phyloP scores from a whole-genome alignment of 2,797 vertebrate genomes.

The Mormyrus hasselquistii region DNA sequence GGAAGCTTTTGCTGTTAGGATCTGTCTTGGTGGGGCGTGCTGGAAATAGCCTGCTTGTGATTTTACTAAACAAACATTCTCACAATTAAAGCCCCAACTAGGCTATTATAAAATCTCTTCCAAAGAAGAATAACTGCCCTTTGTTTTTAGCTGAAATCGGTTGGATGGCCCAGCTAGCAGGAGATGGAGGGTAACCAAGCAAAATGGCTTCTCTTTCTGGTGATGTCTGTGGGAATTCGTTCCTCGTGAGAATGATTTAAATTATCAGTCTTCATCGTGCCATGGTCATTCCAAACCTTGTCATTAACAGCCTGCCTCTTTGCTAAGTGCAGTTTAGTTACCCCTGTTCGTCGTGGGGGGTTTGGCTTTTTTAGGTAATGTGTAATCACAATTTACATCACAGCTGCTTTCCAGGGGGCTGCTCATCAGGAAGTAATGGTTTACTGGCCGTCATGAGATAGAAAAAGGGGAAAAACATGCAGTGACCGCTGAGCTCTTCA shows the following conservation, averaged over 20 bases:
- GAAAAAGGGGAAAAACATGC: neutral
- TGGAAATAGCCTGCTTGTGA: neutral
- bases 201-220: neutral
- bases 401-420: neutral
- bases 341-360: neutral
- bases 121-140: neutral
- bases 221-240: neutral
- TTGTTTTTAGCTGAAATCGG: neutral
- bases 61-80: slow-evolving; percentile 11
- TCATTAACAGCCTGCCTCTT: neutral
- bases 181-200: neutral
- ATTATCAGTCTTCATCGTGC: neutral
- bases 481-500: neutral
- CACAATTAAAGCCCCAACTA: neutral
- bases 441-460: neutral
- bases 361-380: neutral
- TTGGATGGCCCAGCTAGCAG: neutral
- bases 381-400: neutral
- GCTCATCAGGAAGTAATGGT: neutral
- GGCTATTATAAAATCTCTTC: neutral
- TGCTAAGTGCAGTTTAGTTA: neutral
- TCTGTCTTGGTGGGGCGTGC: neutral
- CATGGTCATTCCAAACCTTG: neutral
- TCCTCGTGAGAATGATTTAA: neutral
- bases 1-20: neutral